Evolutionary conservation across 2,888 invertebrate genomes (phyloP).

Genomic region (Plemyria rubiginata): DNA sequence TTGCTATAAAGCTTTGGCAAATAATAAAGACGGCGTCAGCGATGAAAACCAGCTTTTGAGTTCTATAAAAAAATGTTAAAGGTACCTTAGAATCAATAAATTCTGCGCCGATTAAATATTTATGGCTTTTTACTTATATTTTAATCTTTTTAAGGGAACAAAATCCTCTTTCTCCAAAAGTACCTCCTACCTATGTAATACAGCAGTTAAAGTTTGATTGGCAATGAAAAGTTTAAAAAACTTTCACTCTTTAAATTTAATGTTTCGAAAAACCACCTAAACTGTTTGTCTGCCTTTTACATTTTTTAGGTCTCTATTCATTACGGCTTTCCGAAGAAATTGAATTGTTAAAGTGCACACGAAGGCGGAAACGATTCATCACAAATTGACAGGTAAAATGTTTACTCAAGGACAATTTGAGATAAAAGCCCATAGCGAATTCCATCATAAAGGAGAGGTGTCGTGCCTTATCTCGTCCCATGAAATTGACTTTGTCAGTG

Average conservation of each 20-base stretch:
- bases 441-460: slow-evolving; percentile 65
- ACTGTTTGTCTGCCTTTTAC: slow-evolving; percentile 33
- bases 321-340: slow-evolving; percentile 60
- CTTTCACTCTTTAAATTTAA: slow-evolving; percentile 12
- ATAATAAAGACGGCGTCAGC: slow-evolving; percentile 49
- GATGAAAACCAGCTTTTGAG: background rate
- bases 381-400: slow-evolving; percentile 81
- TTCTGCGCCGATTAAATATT: too few relatives aligned
- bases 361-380: slow-evolving; percentile 71
- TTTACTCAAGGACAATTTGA: slow-evolving; percentile 77
- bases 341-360: slow-evolving; percentile 69
- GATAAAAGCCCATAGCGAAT: slow-evolving; percentile 76
- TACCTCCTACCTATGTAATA: background rate
- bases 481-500: slow-evolving; percentile 83
- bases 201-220: slow-evolving; percentile 14
- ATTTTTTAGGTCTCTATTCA: slow-evolving; percentile 43
- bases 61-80: too few relatives aligned
- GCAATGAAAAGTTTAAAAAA: slow-evolving; percentile 18
- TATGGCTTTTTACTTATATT: too few relatives aligned
- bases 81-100: too few relatives aligned
- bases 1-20: slow-evolving; percentile 51
- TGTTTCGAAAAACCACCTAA: slow-evolving; percentile 33
- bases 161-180: background rate
- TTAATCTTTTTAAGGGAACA: too few relatives aligned
- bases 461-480: slow-evolving; percentile 71